Base-by-base conservation (phyloP, 1,140 invertebrate genomes). In the Neoseiulus cucumeris region DNA sequence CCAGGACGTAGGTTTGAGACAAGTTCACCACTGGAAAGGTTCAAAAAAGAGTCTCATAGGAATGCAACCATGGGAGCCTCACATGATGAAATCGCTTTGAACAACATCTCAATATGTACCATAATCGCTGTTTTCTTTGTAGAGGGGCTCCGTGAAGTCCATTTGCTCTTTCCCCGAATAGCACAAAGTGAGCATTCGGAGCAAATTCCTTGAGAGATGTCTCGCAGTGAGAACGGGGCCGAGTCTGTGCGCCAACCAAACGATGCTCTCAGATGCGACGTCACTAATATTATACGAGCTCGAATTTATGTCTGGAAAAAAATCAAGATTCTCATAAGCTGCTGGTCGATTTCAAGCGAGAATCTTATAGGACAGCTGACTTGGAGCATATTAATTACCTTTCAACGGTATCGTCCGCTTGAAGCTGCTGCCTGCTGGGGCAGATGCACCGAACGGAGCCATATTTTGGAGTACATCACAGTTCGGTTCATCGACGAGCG, bases 171-270 rank as follows among this genome's bases (percentile, higher is more conserved):
- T 82, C 0, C 88, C 88, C 25, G 89, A 82, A 73, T 95, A 98
- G 75, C 93, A 97, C 0, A 96, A 75, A 0, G 89, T 87, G 14
- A 97, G 76, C 86, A 97, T 94, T 70, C 91, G 83, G 2, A 98
- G 76, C 42, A 98, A 78, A 79, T 96, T 96, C 44, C 88, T 80
- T 0, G 91, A 89, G 25, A 97, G 79, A 78, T 89, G 86, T 69
- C 86, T 83, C 17, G 91, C 88, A 2, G 91, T 92, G 6, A 98
- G 79, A 28, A 96, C 87, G 0, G 93, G 93, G 0, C 94, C 94
- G n/a, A 97, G 76, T 69, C 91, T 82, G 77, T 94, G 87, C 0
- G 89, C 84, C 22, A 97, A 73, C 91, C 91, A 96, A 44, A 90
- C 83, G 0, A 95, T 78, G 72, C 87, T 92, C 72, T 94, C 91